Percentiles rank a stretch among this genome's conserved stretches.
Evolutionary conservation across 2,113 vertebrate species (phyloP).

Genomic region (Calidris pugnax): DNA sequence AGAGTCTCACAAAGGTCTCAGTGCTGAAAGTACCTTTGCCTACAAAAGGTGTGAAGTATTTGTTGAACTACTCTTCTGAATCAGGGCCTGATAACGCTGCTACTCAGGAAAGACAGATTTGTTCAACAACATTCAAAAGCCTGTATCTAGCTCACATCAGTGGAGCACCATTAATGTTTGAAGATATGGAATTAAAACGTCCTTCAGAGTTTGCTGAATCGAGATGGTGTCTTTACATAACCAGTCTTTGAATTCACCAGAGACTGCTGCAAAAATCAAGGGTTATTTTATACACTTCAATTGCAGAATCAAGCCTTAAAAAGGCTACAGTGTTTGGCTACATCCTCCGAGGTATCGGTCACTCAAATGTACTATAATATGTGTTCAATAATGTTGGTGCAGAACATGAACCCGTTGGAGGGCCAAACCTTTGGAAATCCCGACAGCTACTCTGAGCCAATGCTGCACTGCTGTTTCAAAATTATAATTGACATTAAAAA

Average conservation of each 20-base stretch:
- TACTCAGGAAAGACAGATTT: neutral
- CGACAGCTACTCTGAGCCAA: neutral
- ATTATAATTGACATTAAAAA: neutral
- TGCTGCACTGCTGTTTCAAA: neutral
- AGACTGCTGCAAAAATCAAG: neutral
- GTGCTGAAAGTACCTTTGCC: neutral
- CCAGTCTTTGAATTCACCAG: neutral
- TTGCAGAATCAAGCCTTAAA: neutral
- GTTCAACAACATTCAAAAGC: neutral
- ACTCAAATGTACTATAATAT: neutral
- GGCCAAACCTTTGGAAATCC: neutral
- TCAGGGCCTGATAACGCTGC: neutral
- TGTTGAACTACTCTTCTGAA: neutral
- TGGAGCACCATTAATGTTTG: neutral
- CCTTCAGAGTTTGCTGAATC: neutral
- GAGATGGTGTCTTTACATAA: neutral
- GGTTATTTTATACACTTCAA: rapidly evolving
- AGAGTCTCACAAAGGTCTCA: neutral
- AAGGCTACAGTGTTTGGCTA: neutral
- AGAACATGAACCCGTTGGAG: neutral
- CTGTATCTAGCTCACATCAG: neutral
- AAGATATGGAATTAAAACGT: neutral
- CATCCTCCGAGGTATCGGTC: neutral
- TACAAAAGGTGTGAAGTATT: neutral
- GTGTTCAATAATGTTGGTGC: neutral